Evolutionary conservation across 2,113 vertebrate species (phyloP), one percentile per base, ranked within the genome.

Genomic region (Salvelinus alpinus): DNA sequence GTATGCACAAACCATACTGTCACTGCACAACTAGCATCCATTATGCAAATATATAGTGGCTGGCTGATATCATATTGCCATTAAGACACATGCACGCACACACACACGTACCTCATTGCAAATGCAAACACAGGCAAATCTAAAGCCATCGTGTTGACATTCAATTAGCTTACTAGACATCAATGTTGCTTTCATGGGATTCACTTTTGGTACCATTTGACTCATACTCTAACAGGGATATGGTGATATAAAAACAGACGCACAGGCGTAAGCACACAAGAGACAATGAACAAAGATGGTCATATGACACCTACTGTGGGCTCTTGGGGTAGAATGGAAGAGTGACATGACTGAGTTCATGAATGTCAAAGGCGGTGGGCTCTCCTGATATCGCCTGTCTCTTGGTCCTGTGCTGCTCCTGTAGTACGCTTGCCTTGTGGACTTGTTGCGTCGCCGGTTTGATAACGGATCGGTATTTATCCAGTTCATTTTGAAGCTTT

Each of bases 321-420:
- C 96, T 99, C 93, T 98, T 98, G 87, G 95, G 95, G 94, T 96
- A 96, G 95, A 96, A 98, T 34, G 97, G 95, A 76, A 98, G 94
- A 16, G 96, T 97, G 90, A 98, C 96, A 74, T 97, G 96, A 92
- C 95, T 96, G 82, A 99, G 95, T 68, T 97, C 95, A 85, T 95
- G 95, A 90, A 98, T 93, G 91, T 98, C 95, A 77, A 95, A 95
- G 80, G 95, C 96, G 8, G 96, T 97, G 84, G 97, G 96, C 85
- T 98, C 97, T 0, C 96, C 96, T 0, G 96, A 98, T 87, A 98
- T 98, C 74, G 97, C 97, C 94, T 98, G 97, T 59, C 97, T 88
- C 89, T 98, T 99, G 91, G 96, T 99, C 85, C 97, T 91, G 80
- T 96, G 96, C 85, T 98, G 96, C 64, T 97, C 97, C 13, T 95